phyloP scores from a whole-genome alignment of 2,797 vertebrate species.

The Tiaroga cobitis region DNA sequence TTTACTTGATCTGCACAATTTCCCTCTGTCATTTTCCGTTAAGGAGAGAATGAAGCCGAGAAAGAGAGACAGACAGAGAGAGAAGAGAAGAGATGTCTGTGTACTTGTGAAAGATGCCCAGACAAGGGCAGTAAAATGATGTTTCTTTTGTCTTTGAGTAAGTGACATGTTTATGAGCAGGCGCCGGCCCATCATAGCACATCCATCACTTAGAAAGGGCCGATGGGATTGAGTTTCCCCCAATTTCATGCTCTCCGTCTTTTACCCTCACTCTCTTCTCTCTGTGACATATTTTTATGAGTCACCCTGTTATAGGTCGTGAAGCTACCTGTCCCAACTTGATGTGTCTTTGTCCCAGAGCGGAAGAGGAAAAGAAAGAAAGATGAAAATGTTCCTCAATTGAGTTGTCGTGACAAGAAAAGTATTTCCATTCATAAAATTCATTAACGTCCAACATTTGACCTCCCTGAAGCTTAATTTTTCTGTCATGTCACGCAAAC shows the following conservation, averaged over 20 bases:
- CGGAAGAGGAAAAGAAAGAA: slow-evolving; percentile 10
- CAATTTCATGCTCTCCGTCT: slow-evolving; percentile 66
- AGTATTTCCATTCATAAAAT: slow-evolving; percentile 10
- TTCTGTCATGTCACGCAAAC: neutral
- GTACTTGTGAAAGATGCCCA: slow-evolving; percentile 56
- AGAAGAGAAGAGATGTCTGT: slow-evolving; percentile 24
- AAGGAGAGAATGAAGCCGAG: slow-evolving; percentile 42
- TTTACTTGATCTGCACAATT: slow-evolving; percentile 64
- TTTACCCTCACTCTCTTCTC: slow-evolving; percentile 58
- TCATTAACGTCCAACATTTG: neutral
- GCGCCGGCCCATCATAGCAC: slow-evolving; percentile 63
- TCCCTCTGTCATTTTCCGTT: slow-evolving; percentile 61
- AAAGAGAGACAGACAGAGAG: slow-evolving; percentile 27
- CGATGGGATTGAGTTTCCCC: slow-evolving; percentile 71
- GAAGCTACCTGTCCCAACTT: slow-evolving; percentile 59
- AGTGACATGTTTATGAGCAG: slow-evolving; percentile 76
- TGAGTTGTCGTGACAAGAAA: neutral
- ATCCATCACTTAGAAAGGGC: slow-evolving; percentile 69
- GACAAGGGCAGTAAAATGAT: slow-evolving; percentile 67
- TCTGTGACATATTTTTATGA: slow-evolving; percentile 61
- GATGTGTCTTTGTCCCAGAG: slow-evolving; percentile 37
- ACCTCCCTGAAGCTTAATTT: neutral
- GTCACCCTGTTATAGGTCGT: slow-evolving; percentile 71
- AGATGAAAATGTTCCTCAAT: slow-evolving; percentile 7
- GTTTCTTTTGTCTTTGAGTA: slow-evolving; percentile 70